phyloP scores from a whole-genome alignment of 2,888 invertebrate species.

The Athripsodes cinereus region DNA sequence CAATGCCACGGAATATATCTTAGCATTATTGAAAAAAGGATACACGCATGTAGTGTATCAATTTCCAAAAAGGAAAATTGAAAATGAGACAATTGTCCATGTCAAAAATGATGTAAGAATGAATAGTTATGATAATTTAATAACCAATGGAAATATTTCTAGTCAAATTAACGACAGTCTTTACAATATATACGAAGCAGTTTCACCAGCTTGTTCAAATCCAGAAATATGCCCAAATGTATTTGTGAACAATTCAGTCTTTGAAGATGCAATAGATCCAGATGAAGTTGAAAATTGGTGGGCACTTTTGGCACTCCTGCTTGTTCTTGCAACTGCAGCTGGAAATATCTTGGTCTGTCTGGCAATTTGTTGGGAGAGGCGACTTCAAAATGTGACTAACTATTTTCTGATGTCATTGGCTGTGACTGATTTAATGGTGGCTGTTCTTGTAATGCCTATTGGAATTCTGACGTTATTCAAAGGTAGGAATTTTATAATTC shows the following conservation, averaged over 20 bases:
- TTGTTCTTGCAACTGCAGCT: slow-evolving; percentile 81
- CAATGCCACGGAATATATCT: no score
- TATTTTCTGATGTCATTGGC: slow-evolving; percentile 95
- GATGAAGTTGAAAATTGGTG: slow-evolving; percentile 64
- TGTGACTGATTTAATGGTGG: slow-evolving; percentile 91
- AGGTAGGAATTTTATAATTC: no score
- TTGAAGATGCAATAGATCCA: slow-evolving; percentile 27
- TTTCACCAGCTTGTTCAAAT: no score
- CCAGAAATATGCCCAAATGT: no score
- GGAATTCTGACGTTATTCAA: slow-evolving; percentile 75
- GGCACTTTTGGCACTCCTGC: slow-evolving; percentile 67
- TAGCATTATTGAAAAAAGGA: no score
- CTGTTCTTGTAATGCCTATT: slow-evolving; percentile 92
- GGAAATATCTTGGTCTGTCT: slow-evolving; percentile 92
- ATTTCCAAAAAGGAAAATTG: no score
- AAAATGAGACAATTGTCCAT: no score
- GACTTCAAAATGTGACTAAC: slow-evolving; percentile 94
- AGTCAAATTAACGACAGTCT: not conserved
- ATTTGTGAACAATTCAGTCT: not conserved
- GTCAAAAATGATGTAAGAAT: no score
- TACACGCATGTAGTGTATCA: no score
- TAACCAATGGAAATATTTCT: not conserved
- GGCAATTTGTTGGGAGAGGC: slow-evolving; percentile 86
- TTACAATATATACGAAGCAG: not conserved
- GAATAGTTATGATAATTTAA: not conserved